Evolutionary conservation across 2,888 invertebrate species (phyloP).

Genomic region (Drosophila monieri): DNA sequence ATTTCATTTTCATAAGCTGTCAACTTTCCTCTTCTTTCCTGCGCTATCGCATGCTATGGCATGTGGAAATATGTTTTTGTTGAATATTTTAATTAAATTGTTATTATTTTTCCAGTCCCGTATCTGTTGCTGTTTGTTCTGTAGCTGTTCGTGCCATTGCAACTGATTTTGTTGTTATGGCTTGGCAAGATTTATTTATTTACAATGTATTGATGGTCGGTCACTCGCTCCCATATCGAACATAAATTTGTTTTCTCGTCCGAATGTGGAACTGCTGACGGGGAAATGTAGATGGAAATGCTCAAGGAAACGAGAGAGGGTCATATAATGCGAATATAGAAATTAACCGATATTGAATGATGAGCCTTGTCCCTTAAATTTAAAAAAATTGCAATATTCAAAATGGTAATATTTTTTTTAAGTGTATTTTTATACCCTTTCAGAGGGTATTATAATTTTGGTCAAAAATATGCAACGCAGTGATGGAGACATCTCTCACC

Average conservation of each 20-base stretch:
- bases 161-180: slow-evolving; percentile 78
- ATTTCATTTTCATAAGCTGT: slow-evolving; percentile 76
- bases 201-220: slow-evolving; percentile 66
- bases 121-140: slow-evolving; percentile 22
- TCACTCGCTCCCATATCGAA: slow-evolving; percentile 38
- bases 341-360: no score
- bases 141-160: slow-evolving; percentile 63
- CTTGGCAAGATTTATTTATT: slow-evolving; percentile 77
- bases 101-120: slow-evolving; percentile 68
- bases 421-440: no score
- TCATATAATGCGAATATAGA: no score
- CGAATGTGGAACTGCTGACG: slow-evolving; percentile 9
- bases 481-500: no score
- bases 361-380: no score
- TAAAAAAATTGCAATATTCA: no score
- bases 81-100: slow-evolving; percentile 75
- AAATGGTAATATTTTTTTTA: no score
- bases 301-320: no score
- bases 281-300: neutral
- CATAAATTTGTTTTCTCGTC: slow-evolving; percentile 61
- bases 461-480: no score
- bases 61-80: slow-evolving; percentile 64
- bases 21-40: slow-evolving; percentile 33
- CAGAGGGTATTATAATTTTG: no score
- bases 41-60: slow-evolving; percentile 11